Percentiles rank a stretch among this genome's conserved stretches.
phyloP scores from a whole-genome alignment of 2,888 invertebrate species.

The Xanthorhoe designata region DNA sequence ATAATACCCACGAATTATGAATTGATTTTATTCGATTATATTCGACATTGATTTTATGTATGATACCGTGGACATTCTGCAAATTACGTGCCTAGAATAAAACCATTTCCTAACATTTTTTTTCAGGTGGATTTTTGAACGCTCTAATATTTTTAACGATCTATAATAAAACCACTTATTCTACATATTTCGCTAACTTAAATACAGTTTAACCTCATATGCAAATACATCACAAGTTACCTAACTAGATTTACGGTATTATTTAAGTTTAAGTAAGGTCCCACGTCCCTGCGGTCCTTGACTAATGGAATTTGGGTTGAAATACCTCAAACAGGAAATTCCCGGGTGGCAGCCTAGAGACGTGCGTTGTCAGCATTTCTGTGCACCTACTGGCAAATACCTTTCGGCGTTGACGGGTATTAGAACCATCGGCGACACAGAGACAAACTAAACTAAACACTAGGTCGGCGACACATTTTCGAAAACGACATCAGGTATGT shows the following conservation, averaged over 20 bases:
- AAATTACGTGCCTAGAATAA: too few relatives aligned
- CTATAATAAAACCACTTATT: neutral
- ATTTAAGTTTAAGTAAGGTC: neutral
- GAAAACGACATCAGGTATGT: neutral
- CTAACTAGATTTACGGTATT: neutral
- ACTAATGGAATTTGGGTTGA: slow-evolving; percentile 28
- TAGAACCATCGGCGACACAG: neutral
- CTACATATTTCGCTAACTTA: neutral
- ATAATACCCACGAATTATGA: too few relatives aligned
- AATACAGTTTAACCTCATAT: neutral
- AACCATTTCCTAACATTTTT: too few relatives aligned
- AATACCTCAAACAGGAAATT: slow-evolving; percentile 24
- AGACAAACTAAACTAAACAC: too few relatives aligned
- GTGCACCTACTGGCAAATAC: slow-evolving; percentile 3
- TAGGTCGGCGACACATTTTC: too few relatives aligned
- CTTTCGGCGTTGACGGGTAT: slow-evolving; percentile 6
- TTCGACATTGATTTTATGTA: too few relatives aligned
- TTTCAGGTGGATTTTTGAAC: too few relatives aligned
- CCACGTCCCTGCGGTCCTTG: neutral
- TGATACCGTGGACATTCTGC: too few relatives aligned
- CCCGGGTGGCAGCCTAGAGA: slow-evolving; percentile 16
- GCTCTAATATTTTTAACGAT: too few relatives aligned
- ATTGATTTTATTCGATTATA: too few relatives aligned
- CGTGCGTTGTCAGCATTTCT: slow-evolving; percentile 26
- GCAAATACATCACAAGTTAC: neutral